Base-by-base conservation (phyloP, 2,888 invertebrate species). In the Ecdyonurus torrentis region DNA sequence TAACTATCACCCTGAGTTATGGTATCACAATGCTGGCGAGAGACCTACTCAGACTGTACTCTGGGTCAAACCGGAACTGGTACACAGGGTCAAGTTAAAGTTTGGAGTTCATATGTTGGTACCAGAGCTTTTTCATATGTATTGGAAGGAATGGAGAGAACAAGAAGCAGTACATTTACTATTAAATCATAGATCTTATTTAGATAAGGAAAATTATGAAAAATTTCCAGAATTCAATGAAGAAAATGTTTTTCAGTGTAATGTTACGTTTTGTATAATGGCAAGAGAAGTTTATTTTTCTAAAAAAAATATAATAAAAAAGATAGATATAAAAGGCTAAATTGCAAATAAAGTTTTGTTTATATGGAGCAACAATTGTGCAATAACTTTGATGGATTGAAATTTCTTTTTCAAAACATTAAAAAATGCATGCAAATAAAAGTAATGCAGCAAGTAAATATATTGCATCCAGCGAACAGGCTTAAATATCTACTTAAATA, bases 21-120 rank as follows among this genome's bases (percentile, higher is more conserved):
- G 69, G 69, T 71, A 71, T 63, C 70, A 70, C 62, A 70, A 72
- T 64, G 71, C 70, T 15, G 72, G 72, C 24, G 69, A 72, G 60
- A 65, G 70, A 52, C 71, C 71, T 1, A 70, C 71, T 1, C 52
- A 64, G 18, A 65, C 66, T 5, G 67, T 71, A 18, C 65, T 72
- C 19, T 61, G 65, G 19, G 61, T 65, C 22, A 61, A 66, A 23
- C 71, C 71, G 5, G 64, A 67, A 23, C 60, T 72, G 18, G 71
- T 71, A 5, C 71, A 71, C 58, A 66, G 70, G 20, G 71, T 69
- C 2, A 66, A 64, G 5, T 60, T 63, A 55, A 66, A 66, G 19
- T 69, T 71, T 61, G 71, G 70, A 7, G 69, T 37, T 37, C 37
- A 37, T 15, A 15, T 5, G 7, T 15, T 37, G 5, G 37, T 15